Base-by-base conservation (phyloP, 2,113 vertebrate genomes). In the Percina caprodes region DNA sequence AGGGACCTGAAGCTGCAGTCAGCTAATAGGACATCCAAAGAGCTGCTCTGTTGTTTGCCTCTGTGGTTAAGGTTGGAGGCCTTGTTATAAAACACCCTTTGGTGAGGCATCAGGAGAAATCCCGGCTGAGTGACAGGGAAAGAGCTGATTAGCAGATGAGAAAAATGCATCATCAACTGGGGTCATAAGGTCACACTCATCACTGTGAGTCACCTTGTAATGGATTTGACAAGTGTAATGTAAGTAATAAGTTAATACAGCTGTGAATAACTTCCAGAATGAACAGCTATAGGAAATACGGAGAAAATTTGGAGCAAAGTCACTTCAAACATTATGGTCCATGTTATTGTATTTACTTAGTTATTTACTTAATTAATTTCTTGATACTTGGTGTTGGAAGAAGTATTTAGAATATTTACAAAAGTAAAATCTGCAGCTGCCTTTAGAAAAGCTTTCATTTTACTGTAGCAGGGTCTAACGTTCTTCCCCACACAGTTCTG, bases 1-100 rank as follows among this genome's bases (percentile, higher is more conserved):
- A 42, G 15, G 11, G 56, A 59, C 30, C 19, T 67, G 56, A 74
- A 69, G 60, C 39, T 74, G 54, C 12, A 66, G 54, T 73, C 61
- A 61, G 45, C 54, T 61, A n/a, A 45, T 3, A 23, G n/a, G 42
- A 61, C 48, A 33, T 65, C 8, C 24, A 54, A 52, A 51, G 33
- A 62, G 54, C 19, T 35, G 58, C 79, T 72, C n/a, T 52, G 33
- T 13, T 59, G 46, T 52, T 70, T 2, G 16, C 33, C 69, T 56
- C 15, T 3, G 63, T 26, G n/a, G 39, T 14, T 9, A 26, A 51
- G 35, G 52, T 65, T 33, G 21, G 15, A 61, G 26, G 77, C 11
- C 59, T 56, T 11, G 14, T 16, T 71, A 35, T 3, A 24, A 62
- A 69, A 69, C 12, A 74, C 18, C 63, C 48, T 49, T 69, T 51